Percentiles rank a stretch among this genome's conserved stretches.
phyloP scores from a whole-genome alignment of 2,113 vertebrate genomes.

The Cygnus buccinator region DNA sequence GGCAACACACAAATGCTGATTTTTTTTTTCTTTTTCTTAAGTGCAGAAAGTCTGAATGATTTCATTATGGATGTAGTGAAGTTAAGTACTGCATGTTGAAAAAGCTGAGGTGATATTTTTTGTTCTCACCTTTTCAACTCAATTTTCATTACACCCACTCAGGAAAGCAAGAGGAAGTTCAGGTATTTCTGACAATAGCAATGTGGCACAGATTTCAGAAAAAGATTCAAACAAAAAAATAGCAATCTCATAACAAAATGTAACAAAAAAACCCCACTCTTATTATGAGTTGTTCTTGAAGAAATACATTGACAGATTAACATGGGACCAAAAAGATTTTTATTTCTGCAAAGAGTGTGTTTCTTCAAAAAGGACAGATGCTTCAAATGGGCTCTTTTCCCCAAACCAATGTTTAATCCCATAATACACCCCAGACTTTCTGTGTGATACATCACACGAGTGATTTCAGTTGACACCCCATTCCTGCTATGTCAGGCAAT shows the following conservation, averaged over 20 bases:
- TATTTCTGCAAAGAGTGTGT: neutral
- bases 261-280: neutral
- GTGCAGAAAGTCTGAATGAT: neutral
- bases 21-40: neutral
- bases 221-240: neutral
- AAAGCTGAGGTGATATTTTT: neutral
- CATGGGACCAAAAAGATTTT: neutral
- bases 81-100: neutral
- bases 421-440: neutral
- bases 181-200: neutral
- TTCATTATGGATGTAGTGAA: neutral
- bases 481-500: neutral
- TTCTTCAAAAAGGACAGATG: neutral
- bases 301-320: neutral
- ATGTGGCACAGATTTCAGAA: neutral
- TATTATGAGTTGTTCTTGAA: neutral
- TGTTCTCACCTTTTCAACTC: neutral
- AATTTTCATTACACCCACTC: neutral
- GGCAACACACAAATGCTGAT: neutral
- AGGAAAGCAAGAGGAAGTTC: neutral
- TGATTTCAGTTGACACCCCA: conserved; percentile 30
- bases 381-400: neutral
- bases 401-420: neutral
- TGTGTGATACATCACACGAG: neutral
- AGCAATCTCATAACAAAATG: neutral